Conservation (phyloP, 2,888 invertebrate genomes). For the Sarcophaga rosellei region DNA sequence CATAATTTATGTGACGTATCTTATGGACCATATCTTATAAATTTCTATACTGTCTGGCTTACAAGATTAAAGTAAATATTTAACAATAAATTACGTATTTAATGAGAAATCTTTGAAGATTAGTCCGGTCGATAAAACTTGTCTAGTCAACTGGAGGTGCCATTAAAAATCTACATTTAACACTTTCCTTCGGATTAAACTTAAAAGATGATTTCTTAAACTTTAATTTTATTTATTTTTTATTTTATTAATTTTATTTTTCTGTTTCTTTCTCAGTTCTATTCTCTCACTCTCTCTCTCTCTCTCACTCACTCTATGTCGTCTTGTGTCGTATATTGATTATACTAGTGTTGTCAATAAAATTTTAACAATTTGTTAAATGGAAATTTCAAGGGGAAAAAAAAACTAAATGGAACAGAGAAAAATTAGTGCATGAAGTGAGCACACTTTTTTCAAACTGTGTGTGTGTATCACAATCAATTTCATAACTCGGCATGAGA, state of each 20-base stretch:
- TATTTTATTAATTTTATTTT: too few relatives aligned
- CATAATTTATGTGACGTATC: constrained; percentile 24
- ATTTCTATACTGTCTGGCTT: too few relatives aligned
- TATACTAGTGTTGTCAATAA: not conserved
- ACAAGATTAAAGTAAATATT: not conserved
- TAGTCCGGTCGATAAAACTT: constrained; percentile 1
- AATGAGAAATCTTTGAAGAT: constrained; percentile 43
- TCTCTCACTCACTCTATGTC: too few relatives aligned
- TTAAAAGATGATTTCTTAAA: too few relatives aligned
- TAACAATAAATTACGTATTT: constrained; percentile 48
- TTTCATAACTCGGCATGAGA: constrained; percentile 58
- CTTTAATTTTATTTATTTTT: too few relatives aligned
- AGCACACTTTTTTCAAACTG: constrained; percentile 37
- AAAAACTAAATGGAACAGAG: not conserved
- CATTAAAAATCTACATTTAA: constrained; percentile 40
- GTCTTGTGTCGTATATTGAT: too few relatives aligned
- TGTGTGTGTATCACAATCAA: not conserved
- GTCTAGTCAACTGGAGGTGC: constrained; percentile 1
- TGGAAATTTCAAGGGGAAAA: constrained; percentile 4
- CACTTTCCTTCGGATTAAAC: too few relatives aligned
- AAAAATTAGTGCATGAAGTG: constrained; percentile 40
- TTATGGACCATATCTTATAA: constrained; percentile 21
- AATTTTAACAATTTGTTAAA: constrained; percentile 6
- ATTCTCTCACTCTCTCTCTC: too few relatives aligned
- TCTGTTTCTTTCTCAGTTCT: too few relatives aligned